A percentile compares a stretch with the other conserved stretches of the same genome.
phyloP scores from a whole-genome alignment of 2,797 vertebrate species.

The Neosalanx taihuensis region DNA sequence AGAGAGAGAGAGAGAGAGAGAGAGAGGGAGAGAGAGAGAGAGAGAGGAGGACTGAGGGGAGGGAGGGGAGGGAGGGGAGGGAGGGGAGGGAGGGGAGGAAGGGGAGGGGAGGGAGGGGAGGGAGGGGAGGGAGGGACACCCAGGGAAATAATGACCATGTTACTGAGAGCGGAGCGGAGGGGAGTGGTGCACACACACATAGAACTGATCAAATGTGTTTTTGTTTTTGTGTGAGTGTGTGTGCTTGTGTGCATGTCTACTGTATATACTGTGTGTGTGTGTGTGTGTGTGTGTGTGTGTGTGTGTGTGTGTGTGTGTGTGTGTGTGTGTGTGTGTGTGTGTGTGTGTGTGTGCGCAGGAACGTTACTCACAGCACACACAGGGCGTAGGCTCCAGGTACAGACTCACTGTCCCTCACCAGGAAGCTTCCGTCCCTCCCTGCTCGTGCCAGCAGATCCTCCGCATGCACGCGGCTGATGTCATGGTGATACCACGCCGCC shows the following conservation, averaged over 20 bases:
- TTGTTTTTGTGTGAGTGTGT: conserved; percentile 8
- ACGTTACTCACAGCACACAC: conserved; percentile 83
- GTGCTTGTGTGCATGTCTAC: conserved; percentile 25
- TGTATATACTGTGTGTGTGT: no score
- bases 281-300: conserved; percentile 15
- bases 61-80: background rate
- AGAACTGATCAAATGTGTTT: background rate
- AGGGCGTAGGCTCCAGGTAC: conserved; percentile 85
- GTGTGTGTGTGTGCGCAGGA: conserved; percentile 1
- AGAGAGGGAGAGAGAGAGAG: no score
- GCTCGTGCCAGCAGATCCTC: conserved; percentile 84
- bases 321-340: conserved; percentile 18
- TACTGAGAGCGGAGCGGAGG: background rate
- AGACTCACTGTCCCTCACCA: conserved; percentile 89
- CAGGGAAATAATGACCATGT: background rate
- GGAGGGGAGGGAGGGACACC: no score
- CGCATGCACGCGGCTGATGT: conserved; percentile 83
- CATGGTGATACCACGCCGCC: conserved; percentile 82
- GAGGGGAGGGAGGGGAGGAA: background rate
- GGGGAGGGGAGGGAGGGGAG: background rate
- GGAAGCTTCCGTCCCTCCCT: conserved; percentile 83
- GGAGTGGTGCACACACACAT: background rate
- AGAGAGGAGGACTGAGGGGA: no score
- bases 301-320: conserved; percentile 18
- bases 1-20: no score